A percentile compares a stretch with the other conserved stretches of the same genome.
Conservation (phyloP, 2,888 invertebrate species). For the Oscheius sp. region DNA sequence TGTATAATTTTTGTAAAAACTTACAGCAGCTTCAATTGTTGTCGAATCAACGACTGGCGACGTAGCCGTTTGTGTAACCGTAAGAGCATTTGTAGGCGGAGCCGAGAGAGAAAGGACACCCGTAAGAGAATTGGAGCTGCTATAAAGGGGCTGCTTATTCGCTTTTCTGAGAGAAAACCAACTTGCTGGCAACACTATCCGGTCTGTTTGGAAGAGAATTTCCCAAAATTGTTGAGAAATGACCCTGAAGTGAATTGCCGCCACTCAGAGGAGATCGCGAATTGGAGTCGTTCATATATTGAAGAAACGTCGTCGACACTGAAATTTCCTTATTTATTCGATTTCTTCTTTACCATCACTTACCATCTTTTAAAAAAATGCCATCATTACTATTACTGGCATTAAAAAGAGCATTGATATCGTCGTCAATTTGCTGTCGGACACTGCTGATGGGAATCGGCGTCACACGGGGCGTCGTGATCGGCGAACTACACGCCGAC, state of each 20-base stretch:
- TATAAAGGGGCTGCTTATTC: constrained; percentile 29
- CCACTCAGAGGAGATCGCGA: constrained; percentile 47
- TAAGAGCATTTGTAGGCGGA: constrained; percentile 42
- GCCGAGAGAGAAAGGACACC: constrained; percentile 45
- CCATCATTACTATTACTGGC: constrained; percentile 48
- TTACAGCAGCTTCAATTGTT: constrained; percentile 32
- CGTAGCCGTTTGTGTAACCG: constrained; percentile 49
- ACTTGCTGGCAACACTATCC: constrained; percentile 54
- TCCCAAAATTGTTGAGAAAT: constrained; percentile 36
- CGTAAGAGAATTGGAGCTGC: constrained; percentile 47
- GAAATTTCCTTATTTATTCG: constrained; percentile 22
- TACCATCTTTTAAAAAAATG: constrained; percentile 33
- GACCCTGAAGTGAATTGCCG: constrained; percentile 29
- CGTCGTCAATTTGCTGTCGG: constrained; percentile 14
- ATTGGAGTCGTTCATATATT: constrained; percentile 56
- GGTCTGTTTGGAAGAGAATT: constrained; percentile 38
- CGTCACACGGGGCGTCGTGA: constrained; percentile 58
- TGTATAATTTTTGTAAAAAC: not conserved
- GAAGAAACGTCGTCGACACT: constrained; percentile 54
- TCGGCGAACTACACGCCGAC: constrained; percentile 52
- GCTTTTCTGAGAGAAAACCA: constrained; percentile 2
- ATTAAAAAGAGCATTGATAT: constrained; percentile 30
- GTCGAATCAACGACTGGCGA: constrained; percentile 44
- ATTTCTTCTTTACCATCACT: not conserved
- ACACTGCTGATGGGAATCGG: constrained; percentile 39